These are phyloP conservation scores for Tachuris rubrigastra DNA, from an alignment of 2,113 vertebrate genomes.

Conservation along the genomic window DNA sequence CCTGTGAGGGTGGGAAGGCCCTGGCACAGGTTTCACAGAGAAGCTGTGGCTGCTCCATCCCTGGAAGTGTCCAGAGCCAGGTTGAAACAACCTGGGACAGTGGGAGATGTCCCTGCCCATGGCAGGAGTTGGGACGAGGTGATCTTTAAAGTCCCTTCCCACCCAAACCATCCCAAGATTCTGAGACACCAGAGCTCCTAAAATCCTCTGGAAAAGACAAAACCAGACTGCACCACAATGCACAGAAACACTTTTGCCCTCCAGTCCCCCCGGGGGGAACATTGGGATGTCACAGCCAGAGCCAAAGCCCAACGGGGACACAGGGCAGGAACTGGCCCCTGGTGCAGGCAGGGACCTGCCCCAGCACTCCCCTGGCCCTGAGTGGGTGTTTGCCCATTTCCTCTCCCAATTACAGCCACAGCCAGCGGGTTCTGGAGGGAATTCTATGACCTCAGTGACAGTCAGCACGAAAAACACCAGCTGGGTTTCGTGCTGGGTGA, in stretches of 20 bases:
- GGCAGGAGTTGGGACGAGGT: not conserved
- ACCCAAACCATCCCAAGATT: not conserved
- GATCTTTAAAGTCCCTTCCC: not conserved
- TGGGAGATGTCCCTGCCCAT: not conserved
- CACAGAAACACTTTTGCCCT: not conserved
- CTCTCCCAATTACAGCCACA: not conserved
- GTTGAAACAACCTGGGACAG: not conserved
- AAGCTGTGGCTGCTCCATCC: not conserved
- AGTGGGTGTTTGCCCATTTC: not conserved
- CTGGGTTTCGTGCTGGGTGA: not conserved
- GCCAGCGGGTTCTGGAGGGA: not conserved
- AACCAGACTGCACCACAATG: not conserved
- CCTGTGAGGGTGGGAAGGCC: not conserved
- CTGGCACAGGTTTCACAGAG: not conserved
- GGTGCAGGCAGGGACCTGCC: not conserved
- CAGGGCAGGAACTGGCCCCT: not conserved
- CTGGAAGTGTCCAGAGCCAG: not conserved
- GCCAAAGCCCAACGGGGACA: not conserved
- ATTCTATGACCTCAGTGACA: not conserved
- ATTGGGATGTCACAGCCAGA: not conserved
- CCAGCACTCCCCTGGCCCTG: not conserved
- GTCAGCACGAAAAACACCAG: fast-evolving
- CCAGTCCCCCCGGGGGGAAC: not conserved
- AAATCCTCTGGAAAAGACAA: not conserved
- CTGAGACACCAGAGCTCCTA: not conserved